These are phyloP conservation scores for Aphelinus certus DNA, from an alignment of 1,140 invertebrate species.

Conservation along the genomic window DNA sequence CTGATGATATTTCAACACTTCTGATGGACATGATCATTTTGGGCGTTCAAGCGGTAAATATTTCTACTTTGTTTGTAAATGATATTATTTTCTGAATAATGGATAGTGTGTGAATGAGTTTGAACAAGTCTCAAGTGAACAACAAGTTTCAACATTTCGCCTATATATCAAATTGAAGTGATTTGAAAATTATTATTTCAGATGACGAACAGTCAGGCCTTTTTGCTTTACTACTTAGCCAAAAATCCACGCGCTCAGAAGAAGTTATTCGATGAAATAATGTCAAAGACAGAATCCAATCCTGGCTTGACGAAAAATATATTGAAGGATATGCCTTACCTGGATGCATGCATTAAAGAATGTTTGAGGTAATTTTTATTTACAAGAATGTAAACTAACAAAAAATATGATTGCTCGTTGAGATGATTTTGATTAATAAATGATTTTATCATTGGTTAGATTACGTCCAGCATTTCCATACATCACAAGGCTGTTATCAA, in stretches of 20 bases:
- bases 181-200: slow-evolving; percentile 49
- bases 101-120: background rate
- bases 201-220: slow-evolving; percentile 69
- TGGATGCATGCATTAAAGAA: slow-evolving; percentile 77
- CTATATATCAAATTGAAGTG: background rate
- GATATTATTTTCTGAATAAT: slow-evolving; percentile 8
- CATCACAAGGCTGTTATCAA: slow-evolving; percentile 71
- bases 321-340: slow-evolving; percentile 65
- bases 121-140: background rate
- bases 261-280: slow-evolving; percentile 70
- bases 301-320: slow-evolving; percentile 48
- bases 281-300: slow-evolving; percentile 49
- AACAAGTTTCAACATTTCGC: background rate
- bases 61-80: slow-evolving; percentile 15
- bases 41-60: slow-evolving; percentile 68
- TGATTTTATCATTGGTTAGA: slow-evolving; percentile 48
- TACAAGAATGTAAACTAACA: background rate
- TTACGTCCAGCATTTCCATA: slow-evolving; percentile 72
- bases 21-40: slow-evolving; percentile 74
- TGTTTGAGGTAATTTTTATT: slow-evolving; percentile 66
- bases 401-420: background rate
- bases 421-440: background rate
- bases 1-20: slow-evolving; percentile 71
- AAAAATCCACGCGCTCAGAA: slow-evolving; percentile 69
- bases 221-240: slow-evolving; percentile 71